Evolutionary conservation across 2,888 invertebrate species (phyloP).

Genomic region (Cataglyphis altisquamis): DNA sequence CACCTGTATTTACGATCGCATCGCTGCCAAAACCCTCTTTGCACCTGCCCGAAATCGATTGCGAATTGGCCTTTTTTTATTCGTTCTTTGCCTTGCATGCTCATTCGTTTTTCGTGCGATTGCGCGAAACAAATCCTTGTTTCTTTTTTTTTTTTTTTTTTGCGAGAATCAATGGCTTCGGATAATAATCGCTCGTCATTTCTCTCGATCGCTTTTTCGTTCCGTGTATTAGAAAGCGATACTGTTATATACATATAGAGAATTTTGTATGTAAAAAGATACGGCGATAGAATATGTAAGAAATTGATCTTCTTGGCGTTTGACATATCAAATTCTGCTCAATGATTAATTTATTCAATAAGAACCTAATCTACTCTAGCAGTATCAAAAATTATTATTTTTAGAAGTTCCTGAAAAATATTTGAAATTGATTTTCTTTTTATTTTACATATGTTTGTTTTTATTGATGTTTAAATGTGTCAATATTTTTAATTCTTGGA

Average conservation of each 20-base stretch:
- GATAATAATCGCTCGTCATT: neutral
- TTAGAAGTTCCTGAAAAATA: no score
- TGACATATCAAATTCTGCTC: no score
- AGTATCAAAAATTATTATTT: no score
- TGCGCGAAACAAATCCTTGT: conserved; percentile 27
- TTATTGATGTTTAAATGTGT: no score
- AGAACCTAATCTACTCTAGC: no score
- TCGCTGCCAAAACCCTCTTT: conserved; percentile 33
- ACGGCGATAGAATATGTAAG: conserved; percentile 4
- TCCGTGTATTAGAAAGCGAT: conserved; percentile 16
- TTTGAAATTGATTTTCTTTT: no score
- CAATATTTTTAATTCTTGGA: no score
- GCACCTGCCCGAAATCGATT: conserved; percentile 55
- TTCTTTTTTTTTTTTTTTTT: neutral
- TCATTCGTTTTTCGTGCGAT: conserved; percentile 29
- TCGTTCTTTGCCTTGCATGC: neutral
- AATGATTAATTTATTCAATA: no score
- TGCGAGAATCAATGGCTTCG: neutral
- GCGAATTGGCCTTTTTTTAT: conserved; percentile 41
- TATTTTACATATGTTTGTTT: no score
- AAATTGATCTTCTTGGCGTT: no score
- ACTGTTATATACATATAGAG: neutral
- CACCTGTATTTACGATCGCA: conserved; percentile 46
- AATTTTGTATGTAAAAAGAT: neutral
- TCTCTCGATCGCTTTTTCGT: conserved; percentile 1